A percentile compares a stretch with the other conserved stretches of the same genome.
Evolutionary conservation across 2,113 vertebrate species (phyloP).

Genomic region (Poecile atricapillus): DNA sequence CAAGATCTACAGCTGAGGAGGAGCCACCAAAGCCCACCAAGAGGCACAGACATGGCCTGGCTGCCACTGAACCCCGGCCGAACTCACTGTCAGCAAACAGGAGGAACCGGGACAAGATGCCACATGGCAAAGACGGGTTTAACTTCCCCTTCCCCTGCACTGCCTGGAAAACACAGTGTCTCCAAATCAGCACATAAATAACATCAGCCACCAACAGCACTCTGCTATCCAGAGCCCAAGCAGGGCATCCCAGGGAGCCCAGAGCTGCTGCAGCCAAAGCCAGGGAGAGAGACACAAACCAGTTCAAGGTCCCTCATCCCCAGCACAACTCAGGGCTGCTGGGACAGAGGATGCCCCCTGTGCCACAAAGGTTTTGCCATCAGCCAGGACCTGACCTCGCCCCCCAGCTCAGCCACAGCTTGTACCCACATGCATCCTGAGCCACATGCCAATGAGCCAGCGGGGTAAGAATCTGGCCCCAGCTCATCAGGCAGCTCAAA

Average conservation of each 20-base stretch:
- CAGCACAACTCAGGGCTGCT: not conserved
- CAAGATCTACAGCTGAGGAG: not conserved
- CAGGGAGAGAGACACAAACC: not conserved
- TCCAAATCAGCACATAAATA: not conserved
- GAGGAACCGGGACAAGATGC: not conserved
- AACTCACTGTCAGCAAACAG: not conserved
- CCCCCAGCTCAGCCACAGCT: not conserved
- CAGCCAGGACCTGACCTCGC: accelerated
- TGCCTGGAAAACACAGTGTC: accelerated
- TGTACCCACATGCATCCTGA: not conserved
- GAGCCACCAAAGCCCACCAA: not conserved
- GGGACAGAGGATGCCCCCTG: not conserved
- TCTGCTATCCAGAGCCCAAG: accelerated
- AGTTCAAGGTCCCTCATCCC: not conserved
- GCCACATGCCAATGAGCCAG: not conserved
- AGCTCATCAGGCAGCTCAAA: not conserved
- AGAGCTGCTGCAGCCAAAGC: not conserved
- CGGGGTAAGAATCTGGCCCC: not conserved
- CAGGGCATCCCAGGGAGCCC: accelerated
- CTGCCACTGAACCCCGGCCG: not conserved
- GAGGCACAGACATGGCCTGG: accelerated
- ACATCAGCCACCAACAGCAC: not conserved
- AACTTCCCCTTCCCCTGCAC: not conserved
- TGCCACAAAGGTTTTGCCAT: not conserved
- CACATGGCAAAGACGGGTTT: not conserved